phyloP scores from a whole-genome alignment of 2,113 vertebrate species.

The Barnardius zonarius region DNA sequence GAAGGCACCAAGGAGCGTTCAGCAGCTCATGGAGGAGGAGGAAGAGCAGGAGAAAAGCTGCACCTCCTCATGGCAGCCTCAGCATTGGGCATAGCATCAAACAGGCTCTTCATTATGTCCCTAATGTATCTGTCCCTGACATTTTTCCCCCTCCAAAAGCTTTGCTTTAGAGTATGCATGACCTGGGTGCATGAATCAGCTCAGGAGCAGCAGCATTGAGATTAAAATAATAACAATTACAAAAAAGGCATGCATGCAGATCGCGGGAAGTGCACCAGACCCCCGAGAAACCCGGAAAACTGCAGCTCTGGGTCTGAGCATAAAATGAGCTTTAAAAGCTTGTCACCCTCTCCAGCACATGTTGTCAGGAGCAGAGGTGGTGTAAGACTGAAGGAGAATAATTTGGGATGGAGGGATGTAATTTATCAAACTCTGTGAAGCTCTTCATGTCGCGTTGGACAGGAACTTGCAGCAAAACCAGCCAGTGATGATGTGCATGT shows the following conservation, averaged over 20 bases:
- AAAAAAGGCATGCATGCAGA: not conserved
- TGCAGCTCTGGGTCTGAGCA: not conserved
- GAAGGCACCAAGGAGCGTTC: not conserved
- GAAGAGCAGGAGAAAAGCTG: not conserved
- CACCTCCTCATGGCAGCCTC: not conserved
- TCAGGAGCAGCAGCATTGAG: not conserved
- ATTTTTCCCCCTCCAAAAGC: not conserved
- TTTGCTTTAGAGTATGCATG: not conserved
- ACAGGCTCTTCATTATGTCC: not conserved
- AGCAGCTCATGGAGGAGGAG: not conserved
- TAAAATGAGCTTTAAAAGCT: not conserved
- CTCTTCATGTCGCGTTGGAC: not conserved
- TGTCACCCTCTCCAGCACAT: not conserved
- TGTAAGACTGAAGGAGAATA: not conserved
- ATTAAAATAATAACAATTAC: not conserved
- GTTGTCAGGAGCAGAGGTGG: not conserved
- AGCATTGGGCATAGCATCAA: not conserved
- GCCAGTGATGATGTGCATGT: accelerated
- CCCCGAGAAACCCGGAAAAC: not conserved
- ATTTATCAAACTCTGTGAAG: not conserved
- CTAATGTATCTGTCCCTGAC: not conserved
- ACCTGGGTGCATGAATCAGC: not conserved
- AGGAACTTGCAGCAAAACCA: not conserved
- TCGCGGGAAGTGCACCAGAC: not conserved
- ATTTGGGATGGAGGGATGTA: not conserved